These are phyloP conservation scores for Mastomys coucha DNA, from an alignment of 2,113 vertebrate species.

Conservation along the genomic window DNA sequence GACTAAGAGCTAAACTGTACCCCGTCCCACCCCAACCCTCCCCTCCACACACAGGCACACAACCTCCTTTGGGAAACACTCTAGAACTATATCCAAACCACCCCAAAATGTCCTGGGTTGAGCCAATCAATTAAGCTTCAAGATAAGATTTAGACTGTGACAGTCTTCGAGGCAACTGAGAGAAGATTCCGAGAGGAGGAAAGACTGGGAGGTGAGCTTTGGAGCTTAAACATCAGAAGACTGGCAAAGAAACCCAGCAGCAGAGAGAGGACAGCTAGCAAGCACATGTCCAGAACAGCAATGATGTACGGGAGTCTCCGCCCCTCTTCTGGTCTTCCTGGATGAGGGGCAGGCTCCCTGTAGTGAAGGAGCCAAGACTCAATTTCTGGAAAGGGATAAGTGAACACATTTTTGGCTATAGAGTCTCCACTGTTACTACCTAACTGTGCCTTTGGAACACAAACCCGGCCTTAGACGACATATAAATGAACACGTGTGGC, in stretches of 20 bases:
- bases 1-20: background rate
- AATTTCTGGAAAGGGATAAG: background rate
- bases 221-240: background rate
- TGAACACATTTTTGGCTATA: background rate
- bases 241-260: background rate
- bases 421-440: background rate
- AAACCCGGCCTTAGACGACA: background rate
- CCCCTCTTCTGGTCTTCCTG: background rate
- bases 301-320: background rate
- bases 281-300: background rate
- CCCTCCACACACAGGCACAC: background rate
- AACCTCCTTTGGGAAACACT: background rate
- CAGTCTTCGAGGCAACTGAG: background rate
- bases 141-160: background rate
- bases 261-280: background rate
- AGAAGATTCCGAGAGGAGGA: background rate
- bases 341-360: too few relatives aligned
- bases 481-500: background rate
- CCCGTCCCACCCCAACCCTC: too few relatives aligned
- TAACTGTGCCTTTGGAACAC: background rate
- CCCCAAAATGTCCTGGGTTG: background rate
- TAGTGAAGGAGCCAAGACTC: background rate
- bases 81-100: background rate
- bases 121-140: background rate
- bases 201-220: background rate